Evolutionary conservation across 2,113 vertebrate species (phyloP).

Genomic region (Scomber japonicus): DNA sequence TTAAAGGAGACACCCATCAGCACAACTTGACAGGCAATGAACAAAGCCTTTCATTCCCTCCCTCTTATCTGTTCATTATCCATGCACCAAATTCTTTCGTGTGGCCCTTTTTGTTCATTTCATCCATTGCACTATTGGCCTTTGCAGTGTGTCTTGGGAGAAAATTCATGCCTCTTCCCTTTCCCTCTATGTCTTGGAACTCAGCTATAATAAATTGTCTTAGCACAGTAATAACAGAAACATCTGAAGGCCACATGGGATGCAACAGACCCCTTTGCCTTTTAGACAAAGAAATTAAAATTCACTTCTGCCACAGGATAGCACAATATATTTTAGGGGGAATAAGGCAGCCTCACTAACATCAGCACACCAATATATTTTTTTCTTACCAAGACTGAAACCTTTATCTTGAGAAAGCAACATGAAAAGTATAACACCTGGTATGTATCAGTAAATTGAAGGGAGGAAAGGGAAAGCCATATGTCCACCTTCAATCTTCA

Average conservation of each 20-base stretch:
- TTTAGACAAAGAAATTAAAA: constrained; percentile 41
- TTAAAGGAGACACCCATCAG: constrained; percentile 64
- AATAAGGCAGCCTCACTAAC: constrained; percentile 18
- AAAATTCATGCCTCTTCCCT: constrained; percentile 41
- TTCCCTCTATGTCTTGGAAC: constrained; percentile 39
- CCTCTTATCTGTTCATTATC: constrained; percentile 55
- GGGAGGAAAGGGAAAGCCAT: constrained; percentile 74
- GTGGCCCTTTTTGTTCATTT: constrained; percentile 35
- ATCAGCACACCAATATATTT: constrained; percentile 19
- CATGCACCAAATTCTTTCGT: constrained; percentile 20
- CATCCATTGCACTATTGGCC: constrained; percentile 27
- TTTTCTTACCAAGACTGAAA: constrained; percentile 41
- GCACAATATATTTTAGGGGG: constrained; percentile 29
- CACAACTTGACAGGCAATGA: constrained; percentile 37
- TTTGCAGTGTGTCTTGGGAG: constrained; percentile 13
- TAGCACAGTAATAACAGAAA: constrained; percentile 65
- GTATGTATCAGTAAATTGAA: constrained; percentile 80
- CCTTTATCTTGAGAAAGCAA: constrained; percentile 63
- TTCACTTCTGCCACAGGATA: constrained; percentile 56
- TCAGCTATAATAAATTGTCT: constrained; percentile 60
- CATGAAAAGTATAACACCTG: constrained; percentile 79
- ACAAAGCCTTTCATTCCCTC: constrained; percentile 48
- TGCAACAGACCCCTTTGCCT: constrained; percentile 42
- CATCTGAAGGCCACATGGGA: constrained; percentile 76
- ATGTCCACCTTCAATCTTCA: constrained; percentile 79